Conservation (phyloP, 2,888 invertebrate genomes). For the Eugnorisma glareosa region DNA sequence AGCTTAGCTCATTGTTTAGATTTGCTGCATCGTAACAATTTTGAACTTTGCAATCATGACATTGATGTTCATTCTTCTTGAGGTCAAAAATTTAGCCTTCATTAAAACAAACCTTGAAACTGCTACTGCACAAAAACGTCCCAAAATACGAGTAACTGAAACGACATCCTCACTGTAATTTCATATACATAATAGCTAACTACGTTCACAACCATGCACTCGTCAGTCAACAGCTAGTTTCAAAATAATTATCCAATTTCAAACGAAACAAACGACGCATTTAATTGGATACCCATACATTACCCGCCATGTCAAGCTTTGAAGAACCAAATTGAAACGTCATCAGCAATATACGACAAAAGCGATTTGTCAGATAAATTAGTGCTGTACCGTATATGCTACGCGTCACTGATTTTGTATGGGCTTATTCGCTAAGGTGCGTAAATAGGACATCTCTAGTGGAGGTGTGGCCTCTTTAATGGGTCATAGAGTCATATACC, state of each 20-base stretch:
- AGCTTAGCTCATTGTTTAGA: slow-evolving; percentile 19
- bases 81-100: slow-evolving; percentile 20
- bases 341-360: slow-evolving; percentile 39
- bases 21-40: slow-evolving; percentile 3
- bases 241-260: slow-evolving; percentile 60
- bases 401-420: slow-evolving; percentile 77
- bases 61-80: slow-evolving; percentile 27
- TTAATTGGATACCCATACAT: slow-evolving; percentile 46
- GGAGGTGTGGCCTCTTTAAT: slow-evolving; percentile 81
- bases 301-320: slow-evolving; percentile 21
- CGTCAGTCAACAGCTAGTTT: slow-evolving; percentile 36
- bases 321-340: slow-evolving; percentile 39
- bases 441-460: slow-evolving; percentile 81
- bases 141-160: slow-evolving; percentile 52
- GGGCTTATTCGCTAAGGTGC: slow-evolving; percentile 69
- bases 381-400: slow-evolving; percentile 53
- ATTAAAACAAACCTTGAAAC: slow-evolving; percentile 51
- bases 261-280: slow-evolving; percentile 37
- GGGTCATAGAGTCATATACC: slow-evolving; percentile 75
- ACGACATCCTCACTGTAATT: slow-evolving; percentile 52
- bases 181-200: slow-evolving; percentile 54
- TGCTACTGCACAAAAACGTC: slow-evolving; percentile 51
- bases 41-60: slow-evolving; percentile 1
- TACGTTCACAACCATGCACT: slow-evolving; percentile 37
- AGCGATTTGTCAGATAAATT: slow-evolving; percentile 54